Evolutionary conservation across 2,797 vertebrate species (phyloP).

Genomic region (Onychomys torridus): DNA sequence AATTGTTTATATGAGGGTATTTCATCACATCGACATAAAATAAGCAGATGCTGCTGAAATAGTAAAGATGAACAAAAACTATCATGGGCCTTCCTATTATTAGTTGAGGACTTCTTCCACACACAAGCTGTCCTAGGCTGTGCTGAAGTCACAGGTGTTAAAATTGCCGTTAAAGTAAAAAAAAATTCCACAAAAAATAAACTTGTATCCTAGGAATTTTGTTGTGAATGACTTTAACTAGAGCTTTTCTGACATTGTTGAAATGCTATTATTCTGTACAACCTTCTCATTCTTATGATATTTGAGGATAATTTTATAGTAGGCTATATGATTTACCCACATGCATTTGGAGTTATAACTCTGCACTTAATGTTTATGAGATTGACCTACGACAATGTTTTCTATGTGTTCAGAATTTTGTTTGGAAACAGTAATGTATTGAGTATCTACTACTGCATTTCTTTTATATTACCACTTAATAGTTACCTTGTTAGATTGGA

Average conservation of each 20-base stretch:
- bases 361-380: neutral
- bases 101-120: neutral
- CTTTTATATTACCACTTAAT: slow-evolving; percentile 9
- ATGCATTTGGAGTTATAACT: neutral
- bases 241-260: neutral
- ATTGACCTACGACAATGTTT: slow-evolving; percentile 2
- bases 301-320: slow-evolving; percentile 37
- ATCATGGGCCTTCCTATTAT: neutral
- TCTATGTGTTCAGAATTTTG: slow-evolving; percentile 14
- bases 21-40: neutral
- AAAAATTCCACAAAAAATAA: neutral
- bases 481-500: slow-evolving; percentile 29
- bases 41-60: neutral
- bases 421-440: slow-evolving; percentile 33
- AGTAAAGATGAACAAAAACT: slow-evolving; percentile 30
- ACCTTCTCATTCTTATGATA: slow-evolving; percentile 47
- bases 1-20: neutral
- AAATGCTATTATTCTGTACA: slow-evolving; percentile 19
- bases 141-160: neutral
- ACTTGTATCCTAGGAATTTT: slow-evolving; percentile 16
- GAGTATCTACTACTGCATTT: slow-evolving; percentile 1
- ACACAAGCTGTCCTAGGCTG: neutral
- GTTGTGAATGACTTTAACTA: slow-evolving; percentile 14
- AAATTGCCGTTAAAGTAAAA: slow-evolving; percentile 1
- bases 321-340: neutral